A percentile compares a stretch with the other conserved stretches of the same genome.
These are phyloP conservation scores for Eupithecia dodoneata DNA, from an alignment of 2,888 invertebrate genomes.

Conservation along the genomic window DNA sequence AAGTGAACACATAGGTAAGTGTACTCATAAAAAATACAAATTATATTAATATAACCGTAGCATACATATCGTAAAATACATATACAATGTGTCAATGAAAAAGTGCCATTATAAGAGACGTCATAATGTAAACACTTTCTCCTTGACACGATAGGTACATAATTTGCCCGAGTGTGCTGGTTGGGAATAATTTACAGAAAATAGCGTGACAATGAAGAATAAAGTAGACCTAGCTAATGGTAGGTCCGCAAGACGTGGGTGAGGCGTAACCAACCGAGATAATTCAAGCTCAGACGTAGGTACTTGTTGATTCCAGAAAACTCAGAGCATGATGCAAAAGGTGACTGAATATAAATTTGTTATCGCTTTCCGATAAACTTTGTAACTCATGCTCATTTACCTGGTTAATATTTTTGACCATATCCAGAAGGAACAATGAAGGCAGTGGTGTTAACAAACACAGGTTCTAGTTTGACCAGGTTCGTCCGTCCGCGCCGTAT, in stretches of 20 bases:
- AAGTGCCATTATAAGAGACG: background rate
- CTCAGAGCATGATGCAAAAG: constrained; percentile 43
- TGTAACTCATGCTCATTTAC: constrained; percentile 51
- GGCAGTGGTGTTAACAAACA: constrained; percentile 50
- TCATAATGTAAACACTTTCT: constrained; percentile 24
- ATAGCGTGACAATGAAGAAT: constrained; percentile 27
- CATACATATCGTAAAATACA: background rate
- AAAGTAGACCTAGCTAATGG: constrained; percentile 7
- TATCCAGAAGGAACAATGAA: constrained; percentile 57
- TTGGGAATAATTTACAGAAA: constrained; percentile 6
- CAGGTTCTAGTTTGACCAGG: constrained; percentile 63
- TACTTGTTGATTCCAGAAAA: constrained; percentile 64
- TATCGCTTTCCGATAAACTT: constrained; percentile 23
- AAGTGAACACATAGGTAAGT: background rate
- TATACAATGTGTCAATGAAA: constrained; percentile 6
- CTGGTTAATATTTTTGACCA: constrained; percentile 63
- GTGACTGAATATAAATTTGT: constrained; percentile 18
- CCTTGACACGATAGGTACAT: constrained; percentile 9
- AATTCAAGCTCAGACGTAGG: constrained; percentile 38
- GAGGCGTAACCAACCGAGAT: constrained; percentile 46
- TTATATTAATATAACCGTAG: background rate
- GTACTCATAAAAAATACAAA: background rate
- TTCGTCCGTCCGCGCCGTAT: constrained; percentile 53
- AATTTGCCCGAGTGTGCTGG: background rate
- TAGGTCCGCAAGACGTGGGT: constrained; percentile 31